Conservation (phyloP, 2,797 vertebrate genomes). For the Eurystomus glaucurus region DNA sequence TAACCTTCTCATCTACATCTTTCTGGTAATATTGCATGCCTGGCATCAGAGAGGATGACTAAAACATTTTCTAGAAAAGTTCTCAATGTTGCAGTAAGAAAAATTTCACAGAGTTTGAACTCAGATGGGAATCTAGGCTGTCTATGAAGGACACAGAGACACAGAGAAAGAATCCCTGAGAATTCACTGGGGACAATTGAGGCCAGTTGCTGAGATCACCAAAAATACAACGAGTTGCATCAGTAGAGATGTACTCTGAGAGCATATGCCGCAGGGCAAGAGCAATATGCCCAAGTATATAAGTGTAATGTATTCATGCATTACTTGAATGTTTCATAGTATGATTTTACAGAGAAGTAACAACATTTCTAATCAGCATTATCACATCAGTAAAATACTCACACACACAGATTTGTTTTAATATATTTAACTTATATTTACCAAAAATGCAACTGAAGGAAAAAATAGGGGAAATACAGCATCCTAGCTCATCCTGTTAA, state of each 20-base stretch:
- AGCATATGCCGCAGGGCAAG: not conserved
- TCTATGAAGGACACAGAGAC: not conserved
- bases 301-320: not conserved
- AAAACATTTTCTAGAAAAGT: not conserved
- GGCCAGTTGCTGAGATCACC: not conserved
- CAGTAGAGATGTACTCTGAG: not conserved
- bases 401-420: not conserved
- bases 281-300: not conserved
- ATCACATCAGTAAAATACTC: not conserved
- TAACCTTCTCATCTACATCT: not conserved
- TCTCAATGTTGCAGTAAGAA: not conserved
- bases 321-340: not conserved
- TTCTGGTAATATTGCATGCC: too few species aligned
- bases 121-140: not conserved
- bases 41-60: not conserved
- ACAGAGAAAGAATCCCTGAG: not conserved
- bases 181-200: not conserved
- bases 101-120: not conserved
- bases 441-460: not conserved
- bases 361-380: not conserved
- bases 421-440: not conserved
- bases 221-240: not conserved
- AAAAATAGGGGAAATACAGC: not conserved
- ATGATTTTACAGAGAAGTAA: not conserved
- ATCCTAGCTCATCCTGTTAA: not conserved